A percentile compares a stretch with the other conserved stretches of the same genome.
These are phyloP conservation scores for Temnothorax curvispinosus DNA, from an alignment of 1,140 invertebrate species.

Conservation along the genomic window DNA sequence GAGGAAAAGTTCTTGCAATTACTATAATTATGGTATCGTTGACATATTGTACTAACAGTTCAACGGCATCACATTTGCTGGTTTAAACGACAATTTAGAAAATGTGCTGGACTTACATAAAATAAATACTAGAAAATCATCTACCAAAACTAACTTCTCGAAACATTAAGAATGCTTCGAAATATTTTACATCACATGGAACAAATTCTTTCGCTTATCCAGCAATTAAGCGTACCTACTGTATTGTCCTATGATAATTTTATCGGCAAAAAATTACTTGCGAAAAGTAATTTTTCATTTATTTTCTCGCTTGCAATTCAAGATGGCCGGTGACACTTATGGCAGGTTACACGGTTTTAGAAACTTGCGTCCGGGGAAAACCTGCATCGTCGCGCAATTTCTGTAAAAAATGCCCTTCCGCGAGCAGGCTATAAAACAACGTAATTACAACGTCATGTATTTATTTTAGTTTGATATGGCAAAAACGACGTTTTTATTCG, in stretches of 20 bases:
- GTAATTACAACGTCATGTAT: constrained; percentile 47
- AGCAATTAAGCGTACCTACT: background rate
- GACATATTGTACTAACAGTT: background rate
- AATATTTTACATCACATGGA: background rate
- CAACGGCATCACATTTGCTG: background rate
- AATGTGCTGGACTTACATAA: background rate
- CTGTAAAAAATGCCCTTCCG: constrained; percentile 37
- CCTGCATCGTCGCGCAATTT: background rate
- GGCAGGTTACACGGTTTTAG: constrained; percentile 28
- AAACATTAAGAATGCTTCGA: background rate
- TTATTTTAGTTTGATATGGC: background rate
- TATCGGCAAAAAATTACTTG: constrained; percentile 16
- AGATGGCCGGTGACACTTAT: constrained; percentile 9
- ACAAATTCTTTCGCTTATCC: background rate
- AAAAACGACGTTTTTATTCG: constrained; percentile 22
- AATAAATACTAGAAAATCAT: background rate
- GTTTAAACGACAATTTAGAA: constrained; percentile 15
- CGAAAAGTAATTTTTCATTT: background rate
- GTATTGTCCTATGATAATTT: background rate
- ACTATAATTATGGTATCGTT: constrained; percentile 36
- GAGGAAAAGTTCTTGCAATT: constrained; percentile 1
- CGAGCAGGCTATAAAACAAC: constrained; percentile 6
- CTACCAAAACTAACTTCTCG: background rate
- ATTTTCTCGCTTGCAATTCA: background rate
- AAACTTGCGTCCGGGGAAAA: constrained; percentile 19